Evolutionary conservation across 2,113 vertebrate species (phyloP).

Genomic region (Vireo altiloquus): DNA sequence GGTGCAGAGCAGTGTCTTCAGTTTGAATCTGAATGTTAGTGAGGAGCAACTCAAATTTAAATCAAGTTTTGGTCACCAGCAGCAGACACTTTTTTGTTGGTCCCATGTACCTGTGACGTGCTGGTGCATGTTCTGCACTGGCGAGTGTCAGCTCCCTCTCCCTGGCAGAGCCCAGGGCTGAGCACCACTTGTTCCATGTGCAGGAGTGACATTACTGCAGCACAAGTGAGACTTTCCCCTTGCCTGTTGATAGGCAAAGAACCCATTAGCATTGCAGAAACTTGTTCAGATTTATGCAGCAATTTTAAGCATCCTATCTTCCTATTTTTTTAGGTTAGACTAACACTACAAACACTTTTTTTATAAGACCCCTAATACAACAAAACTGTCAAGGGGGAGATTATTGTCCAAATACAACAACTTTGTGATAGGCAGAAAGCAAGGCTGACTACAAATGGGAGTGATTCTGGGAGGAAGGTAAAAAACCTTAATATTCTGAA

Average conservation of each 20-base stretch:
- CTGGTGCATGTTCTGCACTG: rapidly evolving
- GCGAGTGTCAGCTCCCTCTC: background rate
- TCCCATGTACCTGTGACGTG: background rate
- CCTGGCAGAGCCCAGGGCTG: background rate
- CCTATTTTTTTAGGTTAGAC: background rate
- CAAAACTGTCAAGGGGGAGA: background rate
- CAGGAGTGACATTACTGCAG: background rate
- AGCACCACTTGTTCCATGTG: background rate
- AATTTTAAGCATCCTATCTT: background rate
- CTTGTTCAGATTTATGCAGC: background rate
- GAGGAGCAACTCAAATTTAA: background rate
- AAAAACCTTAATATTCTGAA: slow-evolving; percentile 6
- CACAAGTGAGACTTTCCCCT: background rate
- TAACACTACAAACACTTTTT: background rate
- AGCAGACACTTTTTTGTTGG: background rate
- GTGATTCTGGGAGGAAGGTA: background rate
- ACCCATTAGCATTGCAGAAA: background rate
- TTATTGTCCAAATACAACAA: background rate
- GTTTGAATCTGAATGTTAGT: rapidly evolving
- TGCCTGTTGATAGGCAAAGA: background rate
- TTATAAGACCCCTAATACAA: background rate
- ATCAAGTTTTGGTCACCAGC: background rate
- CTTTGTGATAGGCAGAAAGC: background rate
- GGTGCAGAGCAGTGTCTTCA: background rate
- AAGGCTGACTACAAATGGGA: background rate